Percentiles rank a stretch among this genome's conserved stretches.
phyloP scores from a whole-genome alignment of 2,797 vertebrate genomes.

The Danio jaintianensis region DNA sequence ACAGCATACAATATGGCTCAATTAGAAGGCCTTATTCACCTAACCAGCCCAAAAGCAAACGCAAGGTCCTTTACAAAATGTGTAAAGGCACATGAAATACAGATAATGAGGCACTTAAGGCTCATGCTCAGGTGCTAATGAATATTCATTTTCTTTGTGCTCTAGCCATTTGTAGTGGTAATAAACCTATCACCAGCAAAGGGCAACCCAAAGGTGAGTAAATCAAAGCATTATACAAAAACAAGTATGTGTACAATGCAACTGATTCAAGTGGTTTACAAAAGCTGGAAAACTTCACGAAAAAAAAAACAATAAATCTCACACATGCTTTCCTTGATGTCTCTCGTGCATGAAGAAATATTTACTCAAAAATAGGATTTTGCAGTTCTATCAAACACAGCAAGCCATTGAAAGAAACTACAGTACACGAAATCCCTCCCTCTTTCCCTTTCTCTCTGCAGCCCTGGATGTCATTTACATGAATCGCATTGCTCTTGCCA shows the following conservation, averaged over 20 bases:
- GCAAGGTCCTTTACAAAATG: slow-evolving; percentile 76
- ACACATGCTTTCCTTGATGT: slow-evolving; percentile 5
- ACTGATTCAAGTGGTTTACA: slow-evolving; percentile 12
- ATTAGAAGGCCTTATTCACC: slow-evolving; percentile 26
- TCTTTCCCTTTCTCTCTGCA: background rate
- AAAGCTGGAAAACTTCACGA: slow-evolving; percentile 57
- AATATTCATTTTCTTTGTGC: slow-evolving; percentile 82
- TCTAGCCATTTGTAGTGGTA: slow-evolving; percentile 65
- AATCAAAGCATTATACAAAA: slow-evolving; percentile 70
- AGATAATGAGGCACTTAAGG: slow-evolving; percentile 69
- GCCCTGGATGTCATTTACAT: slow-evolving; percentile 40
- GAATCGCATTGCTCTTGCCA: slow-evolving; percentile 63
- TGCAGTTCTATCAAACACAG: slow-evolving; percentile 58
- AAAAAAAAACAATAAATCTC: slow-evolving; percentile 68
- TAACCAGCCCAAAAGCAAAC: slow-evolving; percentile 59
- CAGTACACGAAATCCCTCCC: slow-evolving; percentile 15
- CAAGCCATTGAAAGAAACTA: slow-evolving; percentile 45
- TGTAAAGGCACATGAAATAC: slow-evolving; percentile 82
- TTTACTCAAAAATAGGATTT: slow-evolving; percentile 35
- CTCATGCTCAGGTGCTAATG: slow-evolving; percentile 64
- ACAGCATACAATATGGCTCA: background rate
- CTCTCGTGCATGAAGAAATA: slow-evolving; percentile 27
- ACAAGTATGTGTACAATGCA: slow-evolving; percentile 65
- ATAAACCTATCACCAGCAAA: slow-evolving; percentile 76
- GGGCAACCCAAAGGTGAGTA: slow-evolving; percentile 80